Conservation (phyloP, 2,888 invertebrate genomes). For the Lamellibrachia satsuma region DNA sequence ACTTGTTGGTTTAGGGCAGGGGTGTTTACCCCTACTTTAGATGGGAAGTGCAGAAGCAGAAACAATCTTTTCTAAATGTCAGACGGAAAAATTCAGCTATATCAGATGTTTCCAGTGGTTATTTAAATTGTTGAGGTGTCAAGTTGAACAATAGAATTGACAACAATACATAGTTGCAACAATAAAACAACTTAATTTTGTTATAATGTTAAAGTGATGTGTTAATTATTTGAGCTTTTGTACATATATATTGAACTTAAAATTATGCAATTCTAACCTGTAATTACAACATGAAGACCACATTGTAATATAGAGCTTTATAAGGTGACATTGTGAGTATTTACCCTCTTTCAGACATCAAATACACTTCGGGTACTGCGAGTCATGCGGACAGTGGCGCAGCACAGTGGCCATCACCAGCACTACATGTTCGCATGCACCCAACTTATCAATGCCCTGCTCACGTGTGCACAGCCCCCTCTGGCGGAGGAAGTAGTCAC, state of each 20-base stretch:
- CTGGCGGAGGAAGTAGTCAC: background rate
- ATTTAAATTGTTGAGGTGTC: too few relatives aligned
- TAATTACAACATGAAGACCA: too few relatives aligned
- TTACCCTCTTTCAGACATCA: background rate
- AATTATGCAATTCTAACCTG: too few relatives aligned
- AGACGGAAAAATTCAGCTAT: background rate
- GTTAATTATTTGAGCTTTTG: too few relatives aligned
- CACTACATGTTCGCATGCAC: background rate
- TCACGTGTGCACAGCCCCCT: background rate
- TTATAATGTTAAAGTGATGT: background rate
- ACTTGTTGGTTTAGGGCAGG: too few relatives aligned
- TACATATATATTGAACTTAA: too few relatives aligned
- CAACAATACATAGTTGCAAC: background rate
- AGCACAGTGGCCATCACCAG: background rate
- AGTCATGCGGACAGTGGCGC: background rate
- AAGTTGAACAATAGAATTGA: background rate
- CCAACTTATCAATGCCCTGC: background rate
- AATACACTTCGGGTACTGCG: background rate
- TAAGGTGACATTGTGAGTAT: too few relatives aligned
- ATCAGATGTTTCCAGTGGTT: too few relatives aligned
- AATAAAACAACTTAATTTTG: background rate
- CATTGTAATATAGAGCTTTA: too few relatives aligned
- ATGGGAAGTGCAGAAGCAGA: background rate
- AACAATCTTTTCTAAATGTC: background rate
- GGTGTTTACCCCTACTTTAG: too few relatives aligned